Conservation (phyloP, 2,888 invertebrate species). For the Netelia virgata region DNA sequence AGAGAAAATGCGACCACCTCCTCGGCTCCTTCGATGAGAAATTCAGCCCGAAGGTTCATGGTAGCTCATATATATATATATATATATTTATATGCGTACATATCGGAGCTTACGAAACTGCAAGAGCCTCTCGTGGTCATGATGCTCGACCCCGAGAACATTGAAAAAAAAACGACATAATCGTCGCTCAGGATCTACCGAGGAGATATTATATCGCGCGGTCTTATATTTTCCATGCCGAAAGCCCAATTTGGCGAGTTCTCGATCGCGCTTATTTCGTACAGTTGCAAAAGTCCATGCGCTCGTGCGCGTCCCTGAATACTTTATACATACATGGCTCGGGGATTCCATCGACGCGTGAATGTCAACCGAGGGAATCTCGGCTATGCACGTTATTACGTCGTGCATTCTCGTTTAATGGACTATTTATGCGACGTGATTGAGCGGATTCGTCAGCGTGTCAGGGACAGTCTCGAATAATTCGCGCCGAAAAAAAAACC, state of each 20-base stretch:
- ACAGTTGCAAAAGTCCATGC: slow-evolving; percentile 21
- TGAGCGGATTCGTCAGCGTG: slow-evolving; percentile 34
- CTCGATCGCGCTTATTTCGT: slow-evolving; percentile 35
- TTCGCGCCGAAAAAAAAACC: background rate
- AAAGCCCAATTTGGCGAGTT: slow-evolving; percentile 58
- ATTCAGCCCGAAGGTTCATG: slow-evolving; percentile 34
- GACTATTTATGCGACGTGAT: slow-evolving; percentile 38
- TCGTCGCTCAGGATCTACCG: slow-evolving; percentile 41
- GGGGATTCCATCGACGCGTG: slow-evolving; percentile 37
- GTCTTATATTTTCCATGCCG: slow-evolving; percentile 33
- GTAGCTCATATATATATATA: background rate
- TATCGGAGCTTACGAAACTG: slow-evolving; percentile 42
- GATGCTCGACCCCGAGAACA: slow-evolving; percentile 25
- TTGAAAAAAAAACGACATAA: slow-evolving; percentile 31
- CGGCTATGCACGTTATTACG: slow-evolving; percentile 24
- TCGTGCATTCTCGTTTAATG: slow-evolving; percentile 17
- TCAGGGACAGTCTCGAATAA: slow-evolving; percentile 28
- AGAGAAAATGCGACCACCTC: background rate
- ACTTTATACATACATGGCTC: slow-evolving; percentile 34
- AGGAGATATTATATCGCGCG: slow-evolving; percentile 44
- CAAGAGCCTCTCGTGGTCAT: slow-evolving; percentile 27
- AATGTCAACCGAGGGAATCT: slow-evolving; percentile 41
- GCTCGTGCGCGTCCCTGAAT: slow-evolving; percentile 4
- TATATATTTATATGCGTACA: background rate
- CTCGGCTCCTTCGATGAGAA: slow-evolving; percentile 2